These are phyloP conservation scores for Sarcophaga rosellei DNA, from an alignment of 2,888 invertebrate genomes.

Conservation along the genomic window DNA sequence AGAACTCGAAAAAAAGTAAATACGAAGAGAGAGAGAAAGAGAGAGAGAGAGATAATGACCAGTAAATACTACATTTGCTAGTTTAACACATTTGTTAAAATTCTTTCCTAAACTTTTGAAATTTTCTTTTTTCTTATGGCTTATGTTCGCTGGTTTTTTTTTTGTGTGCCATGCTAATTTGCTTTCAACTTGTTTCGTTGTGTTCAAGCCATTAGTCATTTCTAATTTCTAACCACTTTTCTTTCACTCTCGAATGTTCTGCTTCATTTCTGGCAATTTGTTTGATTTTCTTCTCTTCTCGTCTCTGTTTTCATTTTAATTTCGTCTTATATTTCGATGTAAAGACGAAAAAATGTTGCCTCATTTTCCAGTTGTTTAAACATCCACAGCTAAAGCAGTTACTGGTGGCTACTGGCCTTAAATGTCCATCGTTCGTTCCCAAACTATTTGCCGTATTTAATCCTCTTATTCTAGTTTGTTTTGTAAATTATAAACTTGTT, in stretches of 20 bases:
- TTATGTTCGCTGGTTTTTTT: not conserved
- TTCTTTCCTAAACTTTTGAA: not conserved
- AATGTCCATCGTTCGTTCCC: constrained; percentile 2
- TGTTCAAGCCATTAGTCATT: constrained; percentile 12
- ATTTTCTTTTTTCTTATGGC: too few relatives aligned
- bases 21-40: not conserved
- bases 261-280: not conserved
- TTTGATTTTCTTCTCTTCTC: not conserved
- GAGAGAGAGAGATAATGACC: not conserved
- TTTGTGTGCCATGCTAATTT: constrained; percentile 10
- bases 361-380: constrained; percentile 59
- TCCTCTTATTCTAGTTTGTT: constrained; percentile 61
- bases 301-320: not conserved
- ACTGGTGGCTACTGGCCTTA: not conserved
- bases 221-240: not conserved
- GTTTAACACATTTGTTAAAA: constrained; percentile 48
- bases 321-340: constrained; percentile 19
- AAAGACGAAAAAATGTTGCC: constrained; percentile 3
- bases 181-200: not conserved
- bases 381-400: not conserved
- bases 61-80: constrained; percentile 42
- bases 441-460: constrained; percentile 35
- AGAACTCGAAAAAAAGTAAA: not conserved
- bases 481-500: constrained; percentile 42
- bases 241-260: not conserved